Percentiles rank a stretch among this genome's conserved stretches.
These are phyloP conservation scores for Cyanoliseus patagonus DNA, from an alignment of 2,113 vertebrate species.

Conservation along the genomic window DNA sequence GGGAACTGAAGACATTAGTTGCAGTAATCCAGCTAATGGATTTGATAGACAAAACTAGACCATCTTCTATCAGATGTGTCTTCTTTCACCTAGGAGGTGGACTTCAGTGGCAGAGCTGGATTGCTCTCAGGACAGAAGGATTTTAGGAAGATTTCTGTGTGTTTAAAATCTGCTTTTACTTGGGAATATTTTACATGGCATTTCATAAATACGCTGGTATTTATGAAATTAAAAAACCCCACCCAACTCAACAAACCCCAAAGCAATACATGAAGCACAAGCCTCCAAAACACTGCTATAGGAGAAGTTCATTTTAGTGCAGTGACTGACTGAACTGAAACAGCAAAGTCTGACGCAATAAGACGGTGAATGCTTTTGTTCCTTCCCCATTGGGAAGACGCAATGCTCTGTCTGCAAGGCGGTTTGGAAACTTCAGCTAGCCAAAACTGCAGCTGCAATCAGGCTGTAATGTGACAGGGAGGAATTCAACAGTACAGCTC, in stretches of 20 bases:
- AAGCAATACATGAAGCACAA: neutral
- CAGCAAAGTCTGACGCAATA: neutral
- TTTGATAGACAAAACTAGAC: neutral
- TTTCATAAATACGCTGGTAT: neutral
- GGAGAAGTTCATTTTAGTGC: neutral
- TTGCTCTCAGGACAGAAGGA: neutral
- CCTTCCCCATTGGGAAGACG: accelerated
- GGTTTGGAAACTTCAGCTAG: neutral
- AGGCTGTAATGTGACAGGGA: constrained; percentile 5
- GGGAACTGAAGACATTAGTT: neutral
- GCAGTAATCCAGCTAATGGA: neutral
- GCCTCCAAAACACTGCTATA: neutral
- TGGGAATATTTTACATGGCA: neutral
- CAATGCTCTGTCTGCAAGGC: neutral
- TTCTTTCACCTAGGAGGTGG: neutral
- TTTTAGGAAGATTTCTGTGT: neutral
- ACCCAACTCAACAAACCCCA: neutral
- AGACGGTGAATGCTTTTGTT: neutral
- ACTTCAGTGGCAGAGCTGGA: neutral
- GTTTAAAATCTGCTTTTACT: neutral
- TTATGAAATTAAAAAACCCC: neutral
- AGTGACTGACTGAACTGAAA: neutral
- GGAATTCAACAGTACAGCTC: neutral
- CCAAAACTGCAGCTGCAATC: neutral
- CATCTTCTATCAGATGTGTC: neutral